These are phyloP conservation scores for Lomographa bimaculata DNA, from an alignment of 2,888 invertebrate species.

Conservation along the genomic window DNA sequence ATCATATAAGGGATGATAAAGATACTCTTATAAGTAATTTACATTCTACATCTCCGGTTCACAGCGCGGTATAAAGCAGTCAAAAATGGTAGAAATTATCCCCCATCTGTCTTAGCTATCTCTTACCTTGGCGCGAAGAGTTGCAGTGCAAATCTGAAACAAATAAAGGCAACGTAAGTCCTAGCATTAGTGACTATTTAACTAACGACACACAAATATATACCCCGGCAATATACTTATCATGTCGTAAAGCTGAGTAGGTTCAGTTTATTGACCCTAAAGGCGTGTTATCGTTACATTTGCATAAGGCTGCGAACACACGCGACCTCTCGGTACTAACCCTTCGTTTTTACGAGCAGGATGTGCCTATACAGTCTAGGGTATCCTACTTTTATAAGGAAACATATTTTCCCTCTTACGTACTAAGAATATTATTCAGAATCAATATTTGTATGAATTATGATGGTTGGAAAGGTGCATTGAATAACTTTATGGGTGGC, in stretches of 20 bases:
- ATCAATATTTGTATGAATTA: constrained; percentile 7
- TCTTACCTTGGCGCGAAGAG: constrained; percentile 11
- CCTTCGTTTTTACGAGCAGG: constrained; percentile 67
- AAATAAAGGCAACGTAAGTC: constrained; percentile 48
- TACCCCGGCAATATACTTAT: constrained; percentile 75
- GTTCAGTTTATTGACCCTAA: constrained; percentile 80
- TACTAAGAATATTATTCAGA: constrained; percentile 6
- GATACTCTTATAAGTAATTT: too few relatives aligned
- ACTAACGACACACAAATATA: constrained; percentile 50
- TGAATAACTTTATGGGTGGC: too few relatives aligned
- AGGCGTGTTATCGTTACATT: constrained; percentile 78
- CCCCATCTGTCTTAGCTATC: too few relatives aligned
- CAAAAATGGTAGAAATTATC: too few relatives aligned
- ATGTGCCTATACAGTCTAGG: constrained; percentile 48
- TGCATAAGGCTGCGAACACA: constrained; percentile 67
- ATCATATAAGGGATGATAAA: too few relatives aligned
- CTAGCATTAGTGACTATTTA: constrained; percentile 50
- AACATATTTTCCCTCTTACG: constrained; percentile 39
- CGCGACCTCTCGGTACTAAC: constrained; percentile 58
- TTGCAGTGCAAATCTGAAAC: constrained; percentile 56
- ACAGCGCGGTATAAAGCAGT: too few relatives aligned
- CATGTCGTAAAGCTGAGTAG: constrained; percentile 75
- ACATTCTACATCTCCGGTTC: too few relatives aligned
- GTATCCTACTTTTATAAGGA: constrained; percentile 38
- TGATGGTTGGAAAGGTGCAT: too few relatives aligned